These are phyloP conservation scores for Drosophila leontia DNA, from an alignment of 1,140 invertebrate species.

Conservation along the genomic window DNA sequence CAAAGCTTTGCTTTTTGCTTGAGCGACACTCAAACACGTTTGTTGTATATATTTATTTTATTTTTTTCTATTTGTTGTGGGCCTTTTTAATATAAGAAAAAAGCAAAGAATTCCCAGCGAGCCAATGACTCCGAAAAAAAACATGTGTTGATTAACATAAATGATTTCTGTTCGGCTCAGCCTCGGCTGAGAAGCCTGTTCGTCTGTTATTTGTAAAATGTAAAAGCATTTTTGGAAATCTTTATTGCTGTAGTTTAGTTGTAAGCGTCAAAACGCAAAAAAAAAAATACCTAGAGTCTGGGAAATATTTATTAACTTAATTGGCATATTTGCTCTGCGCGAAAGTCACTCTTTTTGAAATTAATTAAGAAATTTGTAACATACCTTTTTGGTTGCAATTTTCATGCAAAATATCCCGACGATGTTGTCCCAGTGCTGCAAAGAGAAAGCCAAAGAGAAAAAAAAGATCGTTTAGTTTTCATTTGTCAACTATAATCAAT, in stretches of 20 bases:
- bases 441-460: conserved; percentile 60
- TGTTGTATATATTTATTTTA: conserved; percentile 71
- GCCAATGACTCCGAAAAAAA: conserved; percentile 75
- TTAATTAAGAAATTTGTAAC: conserved; percentile 56
- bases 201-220: conserved; percentile 59
- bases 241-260: conserved; percentile 58
- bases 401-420: conserved; percentile 58
- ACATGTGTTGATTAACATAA: conserved; percentile 83
- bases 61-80: conserved; percentile 67
- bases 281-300: conserved; percentile 38
- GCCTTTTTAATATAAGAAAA: conserved; percentile 72
- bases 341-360: conserved; percentile 23
- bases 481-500: conserved; percentile 58
- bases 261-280: conserved; percentile 65
- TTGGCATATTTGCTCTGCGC: conserved; percentile 62
- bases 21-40: conserved; percentile 74
- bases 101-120: conserved; percentile 55
- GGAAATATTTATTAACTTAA: conserved; percentile 78
- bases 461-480: conserved; percentile 31
- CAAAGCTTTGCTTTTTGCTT: conserved; percentile 42
- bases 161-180: conserved; percentile 66
- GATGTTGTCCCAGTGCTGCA: conserved; percentile 41
- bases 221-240: conserved; percentile 61
- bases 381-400: conserved; percentile 75
- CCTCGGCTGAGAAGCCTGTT: conserved; percentile 27